These are phyloP conservation scores for Pandemis heparana DNA, from an alignment of 2,888 invertebrate species.

Conservation along the genomic window DNA sequence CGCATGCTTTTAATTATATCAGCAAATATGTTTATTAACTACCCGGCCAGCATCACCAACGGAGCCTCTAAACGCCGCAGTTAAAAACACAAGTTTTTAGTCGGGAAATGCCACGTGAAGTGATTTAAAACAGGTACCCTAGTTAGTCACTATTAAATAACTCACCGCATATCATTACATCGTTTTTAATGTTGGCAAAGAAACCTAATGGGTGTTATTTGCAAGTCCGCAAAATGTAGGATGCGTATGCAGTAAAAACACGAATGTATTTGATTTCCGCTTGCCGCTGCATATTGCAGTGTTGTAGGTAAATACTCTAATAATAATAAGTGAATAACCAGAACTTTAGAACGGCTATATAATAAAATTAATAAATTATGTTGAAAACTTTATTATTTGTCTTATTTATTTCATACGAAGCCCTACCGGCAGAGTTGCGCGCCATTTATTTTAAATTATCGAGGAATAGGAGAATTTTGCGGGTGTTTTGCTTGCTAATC, in stretches of 20 bases:
- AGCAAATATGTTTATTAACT: neutral
- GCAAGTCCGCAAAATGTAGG: conserved; percentile 26
- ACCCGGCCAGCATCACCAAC: neutral
- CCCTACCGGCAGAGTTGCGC: too few species aligned
- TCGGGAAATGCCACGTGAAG: conserved; percentile 38
- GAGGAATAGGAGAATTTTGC: too few species aligned
- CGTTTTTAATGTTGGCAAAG: conserved; percentile 40
- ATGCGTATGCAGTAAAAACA: conserved; percentile 29
- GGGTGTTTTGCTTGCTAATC: too few species aligned
- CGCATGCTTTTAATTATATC: too few species aligned
- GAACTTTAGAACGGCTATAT: too few species aligned
- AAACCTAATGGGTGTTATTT: conserved; percentile 39
- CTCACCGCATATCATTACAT: conserved; percentile 33
- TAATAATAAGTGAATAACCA: neutral
- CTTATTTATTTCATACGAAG: too few species aligned
- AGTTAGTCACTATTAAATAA: conserved; percentile 35
- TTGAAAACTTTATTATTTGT: too few species aligned
- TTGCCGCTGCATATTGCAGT: neutral
- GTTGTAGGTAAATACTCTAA: neutral
- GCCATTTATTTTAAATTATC: too few species aligned
- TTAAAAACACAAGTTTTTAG: conserved; percentile 34
- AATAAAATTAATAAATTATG: too few species aligned
- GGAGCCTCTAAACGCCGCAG: conserved; percentile 19
- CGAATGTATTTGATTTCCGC: conserved; percentile 21
- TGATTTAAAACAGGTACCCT: conserved; percentile 41